A percentile compares a stretch with the other conserved stretches of the same genome.
Conservation (phyloP, 2,113 vertebrate genomes). For the Diadophis punctatus region DNA sequence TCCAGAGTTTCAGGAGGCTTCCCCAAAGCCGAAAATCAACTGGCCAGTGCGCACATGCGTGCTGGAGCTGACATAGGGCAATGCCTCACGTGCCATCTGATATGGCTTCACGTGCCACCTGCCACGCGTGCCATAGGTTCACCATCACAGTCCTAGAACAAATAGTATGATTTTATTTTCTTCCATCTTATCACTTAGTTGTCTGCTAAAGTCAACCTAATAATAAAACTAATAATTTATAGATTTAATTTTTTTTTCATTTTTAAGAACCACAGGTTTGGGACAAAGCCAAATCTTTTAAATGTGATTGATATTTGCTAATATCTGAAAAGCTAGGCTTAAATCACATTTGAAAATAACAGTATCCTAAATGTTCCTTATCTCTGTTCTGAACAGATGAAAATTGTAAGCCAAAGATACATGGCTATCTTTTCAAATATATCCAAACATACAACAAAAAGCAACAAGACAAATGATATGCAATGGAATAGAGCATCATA, state of each 20-base stretch:
- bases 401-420: not conserved
- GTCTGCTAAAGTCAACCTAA: not conserved
- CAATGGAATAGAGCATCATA: not conserved
- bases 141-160: no score
- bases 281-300: not conserved
- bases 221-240: not conserved
- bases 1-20: no score
- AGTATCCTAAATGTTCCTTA: not conserved
- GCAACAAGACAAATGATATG: no score
- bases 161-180: not conserved
- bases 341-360: not conserved
- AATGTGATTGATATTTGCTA: not conserved
- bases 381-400: accelerated
- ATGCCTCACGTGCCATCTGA: no score
- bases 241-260: not conserved
- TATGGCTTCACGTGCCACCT: no score
- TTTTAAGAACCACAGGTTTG: not conserved
- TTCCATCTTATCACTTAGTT: not conserved
- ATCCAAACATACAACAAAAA: not conserved
- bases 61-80: no score
- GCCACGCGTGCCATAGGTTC: no score
- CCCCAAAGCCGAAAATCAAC: no score
- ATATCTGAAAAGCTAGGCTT: not conserved
- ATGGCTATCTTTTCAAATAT: not conserved
- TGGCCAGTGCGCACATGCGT: no score